Evolutionary conservation across 2,888 invertebrate genomes (phyloP).

Genomic region (Drosophila mayaguana): DNA sequence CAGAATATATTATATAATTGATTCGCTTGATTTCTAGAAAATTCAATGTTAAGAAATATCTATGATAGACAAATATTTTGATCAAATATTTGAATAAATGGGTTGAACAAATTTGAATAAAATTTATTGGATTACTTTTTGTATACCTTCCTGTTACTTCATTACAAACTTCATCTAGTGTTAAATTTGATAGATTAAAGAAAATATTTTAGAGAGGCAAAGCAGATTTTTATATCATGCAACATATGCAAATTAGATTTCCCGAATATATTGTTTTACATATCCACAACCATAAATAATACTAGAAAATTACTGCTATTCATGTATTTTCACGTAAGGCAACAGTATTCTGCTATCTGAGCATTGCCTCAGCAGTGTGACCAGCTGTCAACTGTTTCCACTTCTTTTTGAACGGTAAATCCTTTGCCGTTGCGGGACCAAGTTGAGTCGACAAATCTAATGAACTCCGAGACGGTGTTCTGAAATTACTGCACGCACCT

Average conservation of each 20-base stretch:
- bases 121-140: background rate
- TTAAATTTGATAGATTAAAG: background rate
- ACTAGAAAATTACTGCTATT: background rate
- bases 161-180: too few relatives aligned
- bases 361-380: constrained; percentile 26
- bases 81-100: background rate
- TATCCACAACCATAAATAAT: too few relatives aligned
- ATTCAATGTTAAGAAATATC: too few relatives aligned
- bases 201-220: background rate
- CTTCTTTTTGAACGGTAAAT: background rate
- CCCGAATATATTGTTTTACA: background rate
- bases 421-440: background rate
- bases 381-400: constrained; percentile 3
- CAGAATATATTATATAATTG: too few relatives aligned
- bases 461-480: constrained; percentile 42
- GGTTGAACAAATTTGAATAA: background rate
- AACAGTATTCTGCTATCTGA: background rate
- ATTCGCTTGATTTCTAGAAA: too few relatives aligned
- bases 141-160: too few relatives aligned
- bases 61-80: background rate
- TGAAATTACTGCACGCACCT: constrained; percentile 64
- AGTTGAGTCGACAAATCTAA: constrained; percentile 37
- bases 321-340: too few relatives aligned
- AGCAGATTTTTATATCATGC: background rate
- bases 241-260: background rate